phyloP scores from a whole-genome alignment of 1,140 invertebrate species.

The Sycobia sp. region DNA sequence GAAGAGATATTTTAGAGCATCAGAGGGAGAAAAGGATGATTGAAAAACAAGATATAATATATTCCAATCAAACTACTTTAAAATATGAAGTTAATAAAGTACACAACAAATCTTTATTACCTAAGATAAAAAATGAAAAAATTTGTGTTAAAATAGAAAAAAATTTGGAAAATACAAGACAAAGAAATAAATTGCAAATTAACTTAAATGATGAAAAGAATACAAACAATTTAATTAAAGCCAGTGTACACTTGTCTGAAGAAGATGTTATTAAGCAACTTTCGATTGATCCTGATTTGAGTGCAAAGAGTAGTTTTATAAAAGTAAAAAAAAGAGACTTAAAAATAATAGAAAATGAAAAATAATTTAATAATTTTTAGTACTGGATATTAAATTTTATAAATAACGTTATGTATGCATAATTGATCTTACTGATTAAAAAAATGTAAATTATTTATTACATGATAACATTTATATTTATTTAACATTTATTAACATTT shows the following conservation, averaged over 20 bases:
- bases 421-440: no score
- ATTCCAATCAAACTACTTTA: neutral
- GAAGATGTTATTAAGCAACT: slow-evolving; percentile 40
- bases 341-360: slow-evolving; percentile 41
- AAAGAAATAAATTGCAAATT: neutral
- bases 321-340: slow-evolving; percentile 50
- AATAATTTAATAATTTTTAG: slow-evolving; percentile 15
- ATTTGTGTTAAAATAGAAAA: slow-evolving; percentile 35
- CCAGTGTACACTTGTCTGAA: slow-evolving; percentile 45
- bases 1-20: slow-evolving; percentile 48
- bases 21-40: slow-evolving; percentile 48
- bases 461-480: neutral
- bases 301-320: slow-evolving; percentile 30
- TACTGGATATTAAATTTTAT: no score
- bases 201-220: slow-evolving; percentile 3
- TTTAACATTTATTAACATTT: no score
- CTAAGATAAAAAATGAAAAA: slow-evolving; percentile 20
- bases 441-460: neutral
- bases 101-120: no score
- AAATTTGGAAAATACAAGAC: neutral
- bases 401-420: no score
- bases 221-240: slow-evolving; percentile 43
- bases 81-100: neutral
- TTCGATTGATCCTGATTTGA: slow-evolving; percentile 37
- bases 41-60: slow-evolving; percentile 16